Evolutionary conservation across 2,113 vertebrate species (phyloP).

Genomic region (Hypanus sabinus): DNA sequence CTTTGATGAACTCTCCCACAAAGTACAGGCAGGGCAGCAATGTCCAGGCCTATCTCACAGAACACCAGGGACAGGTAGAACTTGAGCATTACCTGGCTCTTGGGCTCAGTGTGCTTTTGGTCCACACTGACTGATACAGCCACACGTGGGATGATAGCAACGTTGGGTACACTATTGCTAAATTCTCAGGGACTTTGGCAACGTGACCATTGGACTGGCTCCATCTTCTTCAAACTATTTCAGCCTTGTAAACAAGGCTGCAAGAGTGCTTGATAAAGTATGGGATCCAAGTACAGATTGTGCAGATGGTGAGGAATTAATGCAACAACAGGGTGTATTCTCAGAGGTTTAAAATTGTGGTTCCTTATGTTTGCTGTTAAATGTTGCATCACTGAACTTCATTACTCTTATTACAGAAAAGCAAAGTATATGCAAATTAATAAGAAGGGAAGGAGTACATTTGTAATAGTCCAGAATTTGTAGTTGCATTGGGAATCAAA

Average conservation of each 20-base stretch:
- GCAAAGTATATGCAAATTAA: background rate
- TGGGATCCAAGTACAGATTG: background rate
- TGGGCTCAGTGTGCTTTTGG: no score
- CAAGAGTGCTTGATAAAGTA: background rate
- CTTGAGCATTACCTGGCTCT: no score
- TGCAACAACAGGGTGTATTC: background rate
- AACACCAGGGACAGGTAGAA: no score
- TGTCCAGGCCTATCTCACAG: no score
- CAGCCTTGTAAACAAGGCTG: background rate
- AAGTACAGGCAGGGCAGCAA: no score
- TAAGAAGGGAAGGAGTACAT: background rate
- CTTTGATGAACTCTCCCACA: no score
- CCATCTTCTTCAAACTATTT: background rate
- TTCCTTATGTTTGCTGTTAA: background rate
- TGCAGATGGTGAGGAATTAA: background rate
- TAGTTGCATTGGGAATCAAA: no score
- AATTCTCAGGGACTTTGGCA: no score
- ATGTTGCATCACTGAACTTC: background rate
- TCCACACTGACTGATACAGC: no score
- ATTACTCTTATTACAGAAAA: background rate
- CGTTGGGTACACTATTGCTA: no score
- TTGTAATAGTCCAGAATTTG: background rate
- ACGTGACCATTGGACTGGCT: no score
- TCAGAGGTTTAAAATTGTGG: background rate
- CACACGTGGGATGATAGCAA: no score